Base-by-base conservation (phyloP, 1,140 invertebrate genomes). In the Pentalonia nigronervosa region DNA sequence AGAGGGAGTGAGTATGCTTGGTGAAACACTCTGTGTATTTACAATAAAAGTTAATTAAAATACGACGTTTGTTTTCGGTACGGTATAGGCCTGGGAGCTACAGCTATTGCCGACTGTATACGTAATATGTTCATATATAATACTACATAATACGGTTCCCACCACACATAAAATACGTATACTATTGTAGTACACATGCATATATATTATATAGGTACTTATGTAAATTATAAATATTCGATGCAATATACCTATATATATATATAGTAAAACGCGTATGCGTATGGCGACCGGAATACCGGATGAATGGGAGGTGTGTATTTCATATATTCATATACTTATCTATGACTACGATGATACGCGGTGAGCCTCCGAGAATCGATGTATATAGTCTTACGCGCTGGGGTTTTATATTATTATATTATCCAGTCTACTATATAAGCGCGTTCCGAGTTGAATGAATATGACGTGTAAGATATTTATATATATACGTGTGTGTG, bases 31-130 rank as follows among this genome's bases (percentile, higher is more conserved):
- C 60, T 76, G 60, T 76, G 14, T 67, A 53, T 50, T 89, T 50
- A 89, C 84, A 36, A 47, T 47, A 50, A 89, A 89, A 53, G n/a
- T 89, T 90, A 90, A 90, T 90, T 60, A 41, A 90, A 90, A 60
- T 45, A 90, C 53, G 53, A 60, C 88, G 88, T 90, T 90, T 90
- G 53, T 90, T 53, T 60, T 90, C 41, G 41, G 36, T 90, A 36
- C n/a, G n/a, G 48, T 34, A 89, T 47, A 36, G 11, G 88, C 53
- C 50, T 25, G 56, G 34, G n/a, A 41, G 88, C 88, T 60, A 60
- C 88, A 41, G 34, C 88, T 60, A 90, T 90, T 90, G 45, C 14
- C 34, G 50, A 56, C 47, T 11, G 48, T 48, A 88, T 34, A 53
- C n/a, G 20, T 34, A 25, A 17, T 34, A 86, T 21, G 17, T 83